Evolutionary conservation across 2,888 invertebrate genomes (phyloP).

Genomic region (Electrophaes corylata): DNA sequence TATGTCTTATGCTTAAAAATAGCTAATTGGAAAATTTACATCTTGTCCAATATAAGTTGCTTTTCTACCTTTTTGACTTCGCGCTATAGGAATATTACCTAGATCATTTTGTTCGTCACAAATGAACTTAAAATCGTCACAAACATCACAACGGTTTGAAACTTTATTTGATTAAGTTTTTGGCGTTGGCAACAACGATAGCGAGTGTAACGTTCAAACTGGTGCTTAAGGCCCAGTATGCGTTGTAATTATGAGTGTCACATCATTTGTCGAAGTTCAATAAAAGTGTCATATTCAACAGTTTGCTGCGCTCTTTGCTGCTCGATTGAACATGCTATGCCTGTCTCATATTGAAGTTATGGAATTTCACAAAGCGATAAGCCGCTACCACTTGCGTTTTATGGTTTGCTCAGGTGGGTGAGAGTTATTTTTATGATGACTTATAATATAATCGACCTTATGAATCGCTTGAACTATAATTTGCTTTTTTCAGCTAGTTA

Average conservation of each 20-base stretch:
- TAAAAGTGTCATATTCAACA: constrained; percentile 49
- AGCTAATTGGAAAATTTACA: too few relatives aligned
- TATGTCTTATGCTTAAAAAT: too few relatives aligned
- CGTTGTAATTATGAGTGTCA: constrained; percentile 23
- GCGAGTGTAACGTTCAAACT: not conserved
- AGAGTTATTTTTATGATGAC: not conserved
- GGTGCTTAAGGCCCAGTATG: not conserved
- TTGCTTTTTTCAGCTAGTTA: too few relatives aligned
- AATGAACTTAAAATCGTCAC: too few relatives aligned
- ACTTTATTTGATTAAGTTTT: not conserved
- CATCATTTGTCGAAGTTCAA: constrained; percentile 35
- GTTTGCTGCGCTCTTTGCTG: constrained; percentile 36
- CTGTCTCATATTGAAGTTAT: constrained; percentile 10
- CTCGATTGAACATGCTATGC: constrained; percentile 8
- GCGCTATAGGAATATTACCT: too few relatives aligned
- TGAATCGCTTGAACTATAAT: too few relatives aligned
- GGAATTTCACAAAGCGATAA: not conserved
- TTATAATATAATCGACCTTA: too few relatives aligned
- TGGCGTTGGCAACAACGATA: not conserved
- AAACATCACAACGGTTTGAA: too few relatives aligned
- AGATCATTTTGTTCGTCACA: too few relatives aligned
- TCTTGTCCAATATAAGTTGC: too few relatives aligned
- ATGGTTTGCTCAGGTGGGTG: not conserved
- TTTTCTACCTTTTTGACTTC: too few relatives aligned
- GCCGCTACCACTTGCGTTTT: not conserved